phyloP scores from a whole-genome alignment of 2,888 invertebrate species.

The Apodemia mormo region DNA sequence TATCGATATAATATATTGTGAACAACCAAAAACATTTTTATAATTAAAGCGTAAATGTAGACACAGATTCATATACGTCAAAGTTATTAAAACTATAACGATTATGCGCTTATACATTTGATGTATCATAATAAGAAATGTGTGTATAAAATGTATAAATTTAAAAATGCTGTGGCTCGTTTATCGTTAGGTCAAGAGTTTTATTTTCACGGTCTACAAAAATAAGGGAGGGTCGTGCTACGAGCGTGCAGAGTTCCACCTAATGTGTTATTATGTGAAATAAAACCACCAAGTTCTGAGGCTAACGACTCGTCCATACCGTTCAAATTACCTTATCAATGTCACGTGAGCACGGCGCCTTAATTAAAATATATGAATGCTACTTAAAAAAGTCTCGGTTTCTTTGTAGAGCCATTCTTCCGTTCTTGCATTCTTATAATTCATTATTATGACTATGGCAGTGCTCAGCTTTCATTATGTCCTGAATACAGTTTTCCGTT shows the following conservation, averaged over 20 bases:
- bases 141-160: slow-evolving; percentile 23
- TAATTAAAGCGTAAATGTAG: too few relatives aligned
- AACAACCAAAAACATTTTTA: too few relatives aligned
- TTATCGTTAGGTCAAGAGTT: slow-evolving; percentile 56
- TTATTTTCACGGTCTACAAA: slow-evolving; percentile 67
- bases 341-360: slow-evolving; percentile 61
- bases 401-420: slow-evolving; percentile 37
- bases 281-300: slow-evolving; percentile 60
- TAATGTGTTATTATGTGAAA: slow-evolving; percentile 78
- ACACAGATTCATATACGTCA: too few relatives aligned
- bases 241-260: slow-evolving; percentile 53
- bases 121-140: too few relatives aligned
- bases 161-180: slow-evolving; percentile 43
- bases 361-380: slow-evolving; percentile 76
- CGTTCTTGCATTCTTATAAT: slow-evolving; percentile 30
- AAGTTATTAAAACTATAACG: too few relatives aligned
- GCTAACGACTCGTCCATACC: slow-evolving; percentile 48
- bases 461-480: slow-evolving; percentile 24
- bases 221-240: slow-evolving; percentile 50
- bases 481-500: slow-evolving; percentile 22
- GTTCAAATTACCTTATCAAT: slow-evolving; percentile 61
- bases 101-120: too few relatives aligned
- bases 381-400: slow-evolving; percentile 63
- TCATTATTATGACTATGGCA: slow-evolving; percentile 24
- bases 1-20: too few relatives aligned